Conservation (phyloP, 2,888 invertebrate species). For the Opisthograptis luteolata region DNA sequence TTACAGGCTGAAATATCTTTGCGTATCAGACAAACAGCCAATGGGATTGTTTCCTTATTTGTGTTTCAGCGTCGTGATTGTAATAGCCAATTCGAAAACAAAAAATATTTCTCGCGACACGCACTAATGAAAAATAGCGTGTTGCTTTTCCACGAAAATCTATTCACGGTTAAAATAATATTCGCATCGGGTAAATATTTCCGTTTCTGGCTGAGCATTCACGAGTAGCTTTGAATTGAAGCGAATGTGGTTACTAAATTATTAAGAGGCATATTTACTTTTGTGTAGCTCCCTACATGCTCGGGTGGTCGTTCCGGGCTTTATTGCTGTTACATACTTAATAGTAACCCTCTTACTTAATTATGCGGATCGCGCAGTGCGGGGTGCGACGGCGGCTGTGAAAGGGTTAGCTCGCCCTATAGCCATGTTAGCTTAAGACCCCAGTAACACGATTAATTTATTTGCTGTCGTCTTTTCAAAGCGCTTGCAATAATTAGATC, state of each 20-base stretch:
- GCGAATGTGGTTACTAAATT: constrained; percentile 54
- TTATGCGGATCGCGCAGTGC: constrained; percentile 71
- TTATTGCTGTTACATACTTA: constrained; percentile 80
- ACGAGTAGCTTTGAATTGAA: constrained; percentile 37
- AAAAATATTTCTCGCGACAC: constrained; percentile 2
- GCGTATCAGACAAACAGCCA: constrained; percentile 9
- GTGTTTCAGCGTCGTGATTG: constrained; percentile 13
- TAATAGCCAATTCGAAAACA: constrained; percentile 14
- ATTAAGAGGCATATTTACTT: constrained; percentile 67
- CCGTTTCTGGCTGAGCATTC: constrained; percentile 18
- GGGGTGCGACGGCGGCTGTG: constrained; percentile 50
- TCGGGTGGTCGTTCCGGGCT: constrained; percentile 59
- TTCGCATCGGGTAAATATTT: constrained; percentile 4
- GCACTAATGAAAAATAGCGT: not conserved
- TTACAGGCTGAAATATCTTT: constrained; percentile 18
- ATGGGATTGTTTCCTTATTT: constrained; percentile 24
- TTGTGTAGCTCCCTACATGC: constrained; percentile 57
- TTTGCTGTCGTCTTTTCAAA: constrained; percentile 61
- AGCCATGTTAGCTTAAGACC: constrained; percentile 64
- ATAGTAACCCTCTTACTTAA: constrained; percentile 79
- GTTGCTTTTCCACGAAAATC: not conserved
- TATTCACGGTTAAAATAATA: not conserved
- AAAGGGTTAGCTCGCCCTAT: constrained; percentile 59
- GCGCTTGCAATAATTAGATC: constrained; percentile 56
- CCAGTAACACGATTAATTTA: constrained; percentile 70